Conservation (phyloP, 1,140 invertebrate species). For the Drosophila littoralis region DNA sequence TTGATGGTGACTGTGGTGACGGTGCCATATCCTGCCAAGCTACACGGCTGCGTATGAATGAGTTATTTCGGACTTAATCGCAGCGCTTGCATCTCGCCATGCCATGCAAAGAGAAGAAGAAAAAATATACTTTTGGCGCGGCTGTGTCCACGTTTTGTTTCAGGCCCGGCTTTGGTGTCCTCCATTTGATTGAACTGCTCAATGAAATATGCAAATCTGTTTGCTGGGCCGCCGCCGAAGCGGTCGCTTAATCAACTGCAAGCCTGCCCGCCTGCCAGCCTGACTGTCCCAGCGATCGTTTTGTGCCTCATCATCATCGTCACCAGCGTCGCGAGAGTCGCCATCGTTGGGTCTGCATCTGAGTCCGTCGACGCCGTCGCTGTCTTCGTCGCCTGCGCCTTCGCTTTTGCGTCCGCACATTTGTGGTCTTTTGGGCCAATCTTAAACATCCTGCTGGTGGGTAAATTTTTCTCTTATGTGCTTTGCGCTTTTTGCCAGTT, state of each 20-base stretch:
- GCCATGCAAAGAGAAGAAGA: constrained; percentile 33
- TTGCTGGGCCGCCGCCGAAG: constrained; percentile 39
- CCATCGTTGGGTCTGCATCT: constrained; percentile 50
- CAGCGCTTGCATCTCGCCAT: constrained; percentile 66
- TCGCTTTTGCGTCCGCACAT: constrained; percentile 50
- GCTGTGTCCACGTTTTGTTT: constrained; percentile 52
- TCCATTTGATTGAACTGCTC: constrained; percentile 84
- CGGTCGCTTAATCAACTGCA: constrained; percentile 80
- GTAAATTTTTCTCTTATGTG: constrained; percentile 73
- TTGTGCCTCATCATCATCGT: constrained; percentile 45
- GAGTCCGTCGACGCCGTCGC: constrained; percentile 5
- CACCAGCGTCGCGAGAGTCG: constrained; percentile 37
- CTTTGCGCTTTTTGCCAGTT: constrained; percentile 51
- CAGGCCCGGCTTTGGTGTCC: constrained; percentile 64
- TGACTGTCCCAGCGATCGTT: constrained; percentile 24
- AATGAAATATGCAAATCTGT: constrained; percentile 84
- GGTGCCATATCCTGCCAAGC: constrained; percentile 52
- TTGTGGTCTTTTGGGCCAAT: constrained; percentile 74
- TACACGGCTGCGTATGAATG: constrained; percentile 77
- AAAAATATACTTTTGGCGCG: constrained; percentile 36
- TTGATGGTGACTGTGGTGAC: constrained; percentile 19
- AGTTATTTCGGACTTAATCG: constrained; percentile 83
- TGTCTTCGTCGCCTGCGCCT: constrained; percentile 5
- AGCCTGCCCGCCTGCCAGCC: constrained; percentile 32
- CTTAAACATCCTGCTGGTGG: constrained; percentile 84